Evolutionary conservation across 2,888 invertebrate genomes (phyloP), one percentile per base, ranked within the genome.

Genomic region (Hypercompe scribonia): DNA sequence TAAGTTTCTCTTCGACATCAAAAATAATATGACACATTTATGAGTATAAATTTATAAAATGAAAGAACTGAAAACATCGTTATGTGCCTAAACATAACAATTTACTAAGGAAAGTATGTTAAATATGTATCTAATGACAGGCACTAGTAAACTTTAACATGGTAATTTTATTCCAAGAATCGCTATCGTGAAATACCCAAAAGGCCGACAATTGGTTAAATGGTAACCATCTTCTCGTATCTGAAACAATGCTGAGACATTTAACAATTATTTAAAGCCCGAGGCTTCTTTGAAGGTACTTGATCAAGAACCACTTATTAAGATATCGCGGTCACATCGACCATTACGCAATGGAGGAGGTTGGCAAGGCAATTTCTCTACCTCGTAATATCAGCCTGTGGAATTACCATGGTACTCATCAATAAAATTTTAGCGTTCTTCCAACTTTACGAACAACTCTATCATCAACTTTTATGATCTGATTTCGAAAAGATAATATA

Each of bases 241-340:
- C 85, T 80, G 77, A 78, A 78, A 75, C 76, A 78, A 80, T 77
- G 74, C 75, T 85, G 82, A 85, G 84, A 84, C 84, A 86, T 87
- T 90, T 91, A 93, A 94, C 91, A 94, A 94, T 94, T 94, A 95
- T 94, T 92, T 90, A 92, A 92, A 91, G 84, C 90, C 89, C 72
- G 83, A 81, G 89, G 89, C 86, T 87, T 88, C 88, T 77, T 83
- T 82, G 85, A 86, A 88, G 89, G 87, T 91, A 91, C 90, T 90
- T 92, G 94, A 94, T 94, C 93, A 90, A 89, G 88, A 94, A 90
- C 93, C 93, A 90, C 93, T 94, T 94, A 95, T 95, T 94, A 94
- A 93, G 94, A 94, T 94, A 95, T 93, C 92, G 90, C 89, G 93
- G 93, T 92, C 93, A 93, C 90, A 93, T 93, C 92, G 88, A 83